A percentile compares a stretch with the other conserved stretches of the same genome.
Conservation (phyloP, 2,888 invertebrate species). For the Eristalis pertinax region DNA sequence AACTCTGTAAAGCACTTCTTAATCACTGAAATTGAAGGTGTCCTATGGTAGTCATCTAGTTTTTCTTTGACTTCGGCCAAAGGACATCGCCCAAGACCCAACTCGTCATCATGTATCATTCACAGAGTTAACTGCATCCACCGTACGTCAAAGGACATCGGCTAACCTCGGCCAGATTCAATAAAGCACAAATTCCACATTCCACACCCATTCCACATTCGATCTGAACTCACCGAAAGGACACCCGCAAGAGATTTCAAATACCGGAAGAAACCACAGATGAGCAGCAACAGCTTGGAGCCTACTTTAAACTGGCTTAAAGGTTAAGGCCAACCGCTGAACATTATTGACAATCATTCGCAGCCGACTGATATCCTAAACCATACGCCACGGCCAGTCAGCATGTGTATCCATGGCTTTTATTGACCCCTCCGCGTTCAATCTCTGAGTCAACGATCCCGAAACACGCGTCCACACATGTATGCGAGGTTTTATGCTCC, state of each 20-base stretch:
- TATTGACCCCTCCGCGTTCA: not conserved
- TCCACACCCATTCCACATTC: not conserved
- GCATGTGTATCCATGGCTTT: not conserved
- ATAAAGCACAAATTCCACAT: too few species aligned
- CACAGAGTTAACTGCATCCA: too few species aligned
- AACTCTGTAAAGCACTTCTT: too few species aligned
- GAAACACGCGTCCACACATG: not conserved
- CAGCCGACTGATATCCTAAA: not conserved
- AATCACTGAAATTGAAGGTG: too few species aligned
- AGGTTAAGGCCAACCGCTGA: not conserved
- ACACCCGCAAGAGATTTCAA: not conserved
- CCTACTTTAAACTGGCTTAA: not conserved
- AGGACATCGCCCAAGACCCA: too few species aligned
- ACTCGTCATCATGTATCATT: too few species aligned
- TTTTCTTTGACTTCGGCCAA: too few species aligned
- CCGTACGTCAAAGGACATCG: too few species aligned
- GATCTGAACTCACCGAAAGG: not conserved
- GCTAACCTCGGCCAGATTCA: not conserved
- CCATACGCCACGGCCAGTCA: too few species aligned
- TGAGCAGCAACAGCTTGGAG: not conserved
- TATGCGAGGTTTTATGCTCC: not conserved
- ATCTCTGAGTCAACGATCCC: not conserved
- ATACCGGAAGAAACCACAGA: not conserved
- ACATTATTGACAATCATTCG: not conserved
- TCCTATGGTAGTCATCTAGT: too few species aligned